phyloP scores from a whole-genome alignment of 2,113 vertebrate genomes.

The Rattus rattus region DNA sequence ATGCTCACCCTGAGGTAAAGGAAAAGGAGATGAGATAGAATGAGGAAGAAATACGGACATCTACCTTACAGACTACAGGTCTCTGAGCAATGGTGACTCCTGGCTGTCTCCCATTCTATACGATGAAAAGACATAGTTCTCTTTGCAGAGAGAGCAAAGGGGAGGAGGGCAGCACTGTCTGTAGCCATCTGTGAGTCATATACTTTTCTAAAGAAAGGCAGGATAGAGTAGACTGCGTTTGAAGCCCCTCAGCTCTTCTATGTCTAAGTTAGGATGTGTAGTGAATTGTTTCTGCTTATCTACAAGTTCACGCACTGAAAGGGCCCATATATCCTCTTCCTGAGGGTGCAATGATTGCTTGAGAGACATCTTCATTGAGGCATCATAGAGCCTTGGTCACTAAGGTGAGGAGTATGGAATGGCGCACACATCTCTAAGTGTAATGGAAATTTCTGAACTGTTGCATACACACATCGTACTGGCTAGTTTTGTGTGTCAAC shows the following conservation, averaged over 20 bases:
- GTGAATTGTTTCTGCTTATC: neutral
- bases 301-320: neutral
- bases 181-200: neutral
- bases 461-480: neutral
- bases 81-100: neutral
- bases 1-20: neutral
- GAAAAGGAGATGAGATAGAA: neutral
- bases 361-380: neutral
- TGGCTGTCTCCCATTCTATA: neutral
- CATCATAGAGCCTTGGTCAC: neutral
- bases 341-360: neutral
- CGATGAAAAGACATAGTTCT: neutral
- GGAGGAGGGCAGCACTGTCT: neutral
- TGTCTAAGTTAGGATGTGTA: slow-evolving; percentile 7
- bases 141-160: neutral
- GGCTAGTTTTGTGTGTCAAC: too few relatives aligned
- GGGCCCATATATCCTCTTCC: neutral
- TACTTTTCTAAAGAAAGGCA: neutral
- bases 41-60: neutral
- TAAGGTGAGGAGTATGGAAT: neutral
- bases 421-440: neutral
- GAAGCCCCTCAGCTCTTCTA: neutral
- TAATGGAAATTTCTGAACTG: slow-evolving; percentile 24
- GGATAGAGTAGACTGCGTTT: neutral
- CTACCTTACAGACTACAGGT: neutral